phyloP scores from a whole-genome alignment of 2,888 invertebrate species.

The Cartodere bifasciata region DNA sequence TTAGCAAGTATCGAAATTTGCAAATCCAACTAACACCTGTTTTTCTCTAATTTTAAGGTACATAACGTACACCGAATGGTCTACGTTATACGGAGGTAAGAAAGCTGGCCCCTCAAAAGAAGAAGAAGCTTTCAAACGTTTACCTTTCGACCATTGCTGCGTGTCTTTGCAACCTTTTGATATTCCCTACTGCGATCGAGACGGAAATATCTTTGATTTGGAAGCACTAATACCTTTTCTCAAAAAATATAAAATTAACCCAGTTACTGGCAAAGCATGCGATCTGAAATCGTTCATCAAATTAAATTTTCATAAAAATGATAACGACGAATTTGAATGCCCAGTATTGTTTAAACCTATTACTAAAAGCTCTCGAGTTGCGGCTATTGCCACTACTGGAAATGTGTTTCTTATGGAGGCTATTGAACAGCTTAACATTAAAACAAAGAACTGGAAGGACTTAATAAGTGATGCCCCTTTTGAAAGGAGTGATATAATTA shows the following conservation, averaged over 20 bases:
- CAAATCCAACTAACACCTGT: too few species aligned
- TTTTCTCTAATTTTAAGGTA: conserved; percentile 45
- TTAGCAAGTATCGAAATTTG: conserved; percentile 2
- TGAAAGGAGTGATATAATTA: conserved; percentile 77
- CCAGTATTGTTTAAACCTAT: conserved; percentile 88
- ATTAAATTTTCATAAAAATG: conserved; percentile 79
- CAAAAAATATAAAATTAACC: conserved; percentile 86
- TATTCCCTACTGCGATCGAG: conserved; percentile 77
- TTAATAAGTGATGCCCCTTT: conserved; percentile 83
- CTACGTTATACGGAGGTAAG: conserved; percentile 82
- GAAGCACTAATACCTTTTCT: conserved; percentile 76
- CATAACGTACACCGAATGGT: conserved; percentile 79
- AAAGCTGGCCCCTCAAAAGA: conserved; percentile 52
- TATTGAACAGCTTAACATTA: conserved; percentile 90
- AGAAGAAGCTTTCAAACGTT: conserved; percentile 72
- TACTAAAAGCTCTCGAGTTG: conserved; percentile 88
- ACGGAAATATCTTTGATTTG: conserved; percentile 90
- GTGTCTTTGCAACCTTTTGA: conserved; percentile 86
- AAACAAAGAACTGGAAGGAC: conserved; percentile 88
- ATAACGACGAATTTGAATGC: conserved; percentile 75
- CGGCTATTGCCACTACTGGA: conserved; percentile 78
- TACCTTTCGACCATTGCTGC: conserved; percentile 89
- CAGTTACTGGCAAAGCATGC: conserved; percentile 81
- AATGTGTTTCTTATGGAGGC: conserved; percentile 95
- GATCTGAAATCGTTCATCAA: conserved; percentile 73